Evolutionary conservation across 2,888 invertebrate genomes (phyloP).

Genomic region (Pardosa pseudoannulata): DNA sequence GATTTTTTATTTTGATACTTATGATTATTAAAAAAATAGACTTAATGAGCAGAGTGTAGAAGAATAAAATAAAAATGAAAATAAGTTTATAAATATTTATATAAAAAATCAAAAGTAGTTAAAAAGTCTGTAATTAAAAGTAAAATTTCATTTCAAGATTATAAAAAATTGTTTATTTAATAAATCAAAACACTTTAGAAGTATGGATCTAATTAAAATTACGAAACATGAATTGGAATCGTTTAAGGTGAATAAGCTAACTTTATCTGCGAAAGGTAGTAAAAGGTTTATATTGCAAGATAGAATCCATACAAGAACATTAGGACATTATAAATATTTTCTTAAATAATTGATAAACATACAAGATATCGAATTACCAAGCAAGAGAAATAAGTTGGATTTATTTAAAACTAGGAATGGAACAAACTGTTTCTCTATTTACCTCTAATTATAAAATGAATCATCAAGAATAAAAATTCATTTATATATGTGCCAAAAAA

Average conservation of each 20-base stretch:
- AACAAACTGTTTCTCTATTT: background rate
- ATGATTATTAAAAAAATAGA: constrained; percentile 6
- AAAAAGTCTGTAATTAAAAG: background rate
- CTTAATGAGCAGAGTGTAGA: background rate
- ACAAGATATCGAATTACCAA: constrained; percentile 7
- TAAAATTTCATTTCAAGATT: constrained; percentile 15
- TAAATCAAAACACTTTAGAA: background rate
- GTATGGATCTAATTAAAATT: background rate
- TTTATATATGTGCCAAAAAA: too few relatives aligned
- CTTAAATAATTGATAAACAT: background rate
- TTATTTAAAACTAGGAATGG: constrained; percentile 6
- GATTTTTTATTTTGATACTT: constrained; percentile 73
- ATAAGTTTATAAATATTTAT: background rate
- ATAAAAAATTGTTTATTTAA: constrained; percentile 22
- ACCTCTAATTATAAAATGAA: background rate
- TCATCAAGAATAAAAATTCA: too few relatives aligned
- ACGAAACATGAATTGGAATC: background rate
- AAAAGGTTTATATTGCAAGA: constrained; percentile 13
- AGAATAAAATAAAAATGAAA: background rate
- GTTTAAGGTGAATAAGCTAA: background rate
- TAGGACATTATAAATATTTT: constrained; percentile 1
- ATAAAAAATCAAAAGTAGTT: constrained; percentile 2
- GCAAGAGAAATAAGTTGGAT: constrained; percentile 14
- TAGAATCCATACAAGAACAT: constrained; percentile 11
- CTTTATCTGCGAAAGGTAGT: constrained; percentile 2